Evolutionary conservation across 2,888 invertebrate genomes (phyloP), one percentile per base, ranked within the genome.

Genomic region (Mesoligia furuncula): DNA sequence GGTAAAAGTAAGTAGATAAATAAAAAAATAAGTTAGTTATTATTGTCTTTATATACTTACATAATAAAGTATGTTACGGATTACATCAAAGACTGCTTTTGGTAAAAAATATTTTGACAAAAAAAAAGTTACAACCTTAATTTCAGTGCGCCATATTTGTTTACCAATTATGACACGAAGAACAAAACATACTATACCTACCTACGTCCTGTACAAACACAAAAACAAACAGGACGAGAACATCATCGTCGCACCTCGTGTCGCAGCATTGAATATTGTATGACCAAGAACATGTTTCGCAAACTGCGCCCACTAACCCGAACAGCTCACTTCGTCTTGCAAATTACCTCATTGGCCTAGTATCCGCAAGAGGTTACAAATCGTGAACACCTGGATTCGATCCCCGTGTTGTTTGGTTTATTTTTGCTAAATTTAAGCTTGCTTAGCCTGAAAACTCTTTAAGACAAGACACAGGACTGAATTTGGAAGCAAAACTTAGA

Each of bases 221-320:
- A 62, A 73, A 27, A 81, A 75, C 24, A 73, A 36, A 75, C 45
- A 78, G 24, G 59, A 75, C 17, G 57, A 27, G 73, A 79, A 65
- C 75, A 84, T 86, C 59, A 73, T 77, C 42, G 68, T 73, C 73
- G 42, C 79, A 82, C 71, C 82, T 76, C n/a, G 67, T 80, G 87
- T 83, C 83, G 83, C 83, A 87, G 68, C 65, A 75, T 61, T 86
- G 83, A 86, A 86, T 86, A 87, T 86, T 87, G 80, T 76, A 86
- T 87, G 85, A 83, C 77, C 27, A 71, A 42, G 74, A 68, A 83
- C 74, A 61, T 48, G 68, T 70, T 61, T 71, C 76, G 65, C 65
- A 76, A 77, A 80, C 87, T 70, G 78, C 71, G 73, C 80, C 57
- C 61, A 80, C 57, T 66, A 72, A 67, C 77, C 66, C 66, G 45